A percentile compares a stretch with the other conserved stretches of the same genome.
These are phyloP conservation scores for Caenorhabditis remanei DNA, from an alignment of 1,140 invertebrate genomes.

Conservation along the genomic window DNA sequence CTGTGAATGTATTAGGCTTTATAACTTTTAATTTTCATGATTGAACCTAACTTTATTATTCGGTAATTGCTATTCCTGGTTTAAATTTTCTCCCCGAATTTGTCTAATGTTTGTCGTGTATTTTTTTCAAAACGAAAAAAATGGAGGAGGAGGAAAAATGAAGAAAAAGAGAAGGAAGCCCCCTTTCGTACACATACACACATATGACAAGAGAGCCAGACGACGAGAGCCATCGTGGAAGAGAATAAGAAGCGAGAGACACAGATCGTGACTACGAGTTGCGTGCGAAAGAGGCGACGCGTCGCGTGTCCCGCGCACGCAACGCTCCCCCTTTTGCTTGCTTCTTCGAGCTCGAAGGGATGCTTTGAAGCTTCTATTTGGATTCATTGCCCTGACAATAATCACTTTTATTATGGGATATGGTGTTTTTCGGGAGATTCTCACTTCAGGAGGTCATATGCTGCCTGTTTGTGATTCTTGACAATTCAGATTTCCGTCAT, in stretches of 20 bases:
- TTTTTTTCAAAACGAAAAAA: conserved; percentile 44
- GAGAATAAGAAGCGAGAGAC: conserved; percentile 4
- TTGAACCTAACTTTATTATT: background rate
- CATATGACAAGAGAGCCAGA: conserved; percentile 33
- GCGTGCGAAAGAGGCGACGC: conserved; percentile 49
- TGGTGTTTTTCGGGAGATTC: background rate
- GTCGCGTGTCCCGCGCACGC: conserved; percentile 44
- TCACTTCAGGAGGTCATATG: too few relatives aligned
- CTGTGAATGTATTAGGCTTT: background rate
- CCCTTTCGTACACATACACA: conserved; percentile 47
- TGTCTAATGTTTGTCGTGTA: background rate
- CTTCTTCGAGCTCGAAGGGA: background rate
- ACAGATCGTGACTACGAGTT: conserved; percentile 46
- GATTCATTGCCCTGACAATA: background rate
- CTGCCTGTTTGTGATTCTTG: too few relatives aligned
- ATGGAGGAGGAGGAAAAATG: conserved; percentile 12
- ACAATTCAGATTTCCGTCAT: too few relatives aligned
- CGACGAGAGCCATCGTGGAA: conserved; percentile 14
- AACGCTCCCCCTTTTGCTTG: conserved; percentile 9
- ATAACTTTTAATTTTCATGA: background rate
- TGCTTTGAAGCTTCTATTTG: conserved; percentile 7
- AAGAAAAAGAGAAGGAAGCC: conserved; percentile 41
- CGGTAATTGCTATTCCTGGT: background rate
- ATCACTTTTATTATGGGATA: too few relatives aligned
- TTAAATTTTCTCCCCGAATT: background rate